These are phyloP conservation scores for Unio delphinus DNA, from an alignment of 2,888 invertebrate species.

Conservation along the genomic window DNA sequence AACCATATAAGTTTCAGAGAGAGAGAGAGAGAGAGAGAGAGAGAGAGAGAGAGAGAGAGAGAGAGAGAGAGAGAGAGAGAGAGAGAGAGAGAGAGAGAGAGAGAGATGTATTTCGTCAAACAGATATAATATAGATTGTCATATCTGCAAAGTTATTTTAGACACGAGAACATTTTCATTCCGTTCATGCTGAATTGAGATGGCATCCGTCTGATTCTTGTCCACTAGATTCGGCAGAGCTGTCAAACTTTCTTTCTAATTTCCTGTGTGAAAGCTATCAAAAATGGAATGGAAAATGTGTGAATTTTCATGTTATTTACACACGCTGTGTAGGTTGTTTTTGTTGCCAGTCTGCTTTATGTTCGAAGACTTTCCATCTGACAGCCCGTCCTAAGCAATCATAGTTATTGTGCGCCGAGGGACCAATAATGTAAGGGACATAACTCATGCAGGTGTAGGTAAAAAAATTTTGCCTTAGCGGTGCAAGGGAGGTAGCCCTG, in stretches of 20 bases:
- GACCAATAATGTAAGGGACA: too few relatives aligned
- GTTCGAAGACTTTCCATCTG: neutral
- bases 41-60: slow-evolving; percentile 6
- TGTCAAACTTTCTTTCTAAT: neutral
- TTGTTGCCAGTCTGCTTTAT: slow-evolving; percentile 1
- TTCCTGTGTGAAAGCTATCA: neutral
- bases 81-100: slow-evolving; percentile 4
- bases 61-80: neutral
- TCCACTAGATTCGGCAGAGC: slow-evolving; percentile 1
- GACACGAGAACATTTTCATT: neutral
- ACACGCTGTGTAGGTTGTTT: slow-evolving; percentile 1
- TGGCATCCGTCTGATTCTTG: neutral
- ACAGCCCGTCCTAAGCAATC: neutral
- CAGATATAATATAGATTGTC: too few relatives aligned
- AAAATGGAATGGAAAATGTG: neutral
- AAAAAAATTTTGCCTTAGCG: too few relatives aligned
- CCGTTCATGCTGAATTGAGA: neutral
- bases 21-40: too few relatives aligned
- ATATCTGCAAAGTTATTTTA: too few relatives aligned
- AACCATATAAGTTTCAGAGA: too few relatives aligned
- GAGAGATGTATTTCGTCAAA: too few relatives aligned
- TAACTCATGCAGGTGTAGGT: too few relatives aligned
- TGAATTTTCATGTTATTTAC: neutral
- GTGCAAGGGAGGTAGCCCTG: too few relatives aligned
- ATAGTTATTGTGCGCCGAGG: too few relatives aligned